These are phyloP conservation scores for Neria commutata DNA, from an alignment of 2,888 invertebrate species.

Conservation along the genomic window DNA sequence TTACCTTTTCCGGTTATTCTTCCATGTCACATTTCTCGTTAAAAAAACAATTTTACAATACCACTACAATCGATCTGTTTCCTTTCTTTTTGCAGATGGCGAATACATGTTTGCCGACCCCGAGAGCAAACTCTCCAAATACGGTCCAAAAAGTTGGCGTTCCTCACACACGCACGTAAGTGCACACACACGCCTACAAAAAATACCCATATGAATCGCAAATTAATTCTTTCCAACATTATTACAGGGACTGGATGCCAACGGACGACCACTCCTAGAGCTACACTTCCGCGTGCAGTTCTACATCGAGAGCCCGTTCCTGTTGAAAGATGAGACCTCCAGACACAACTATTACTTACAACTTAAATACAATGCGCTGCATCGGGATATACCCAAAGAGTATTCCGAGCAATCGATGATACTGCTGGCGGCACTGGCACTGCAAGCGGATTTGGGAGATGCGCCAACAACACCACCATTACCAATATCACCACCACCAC, in stretches of 20 bases:
- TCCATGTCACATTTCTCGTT: background rate
- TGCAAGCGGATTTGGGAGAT: conserved; percentile 93
- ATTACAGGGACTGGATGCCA: conserved; percentile 82
- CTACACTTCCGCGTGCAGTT: conserved; percentile 92
- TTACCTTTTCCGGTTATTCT: too few species aligned
- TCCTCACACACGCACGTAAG: conserved; percentile 90
- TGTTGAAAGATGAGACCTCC: conserved; percentile 89
- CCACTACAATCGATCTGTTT: background rate
- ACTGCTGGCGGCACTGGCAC: conserved; percentile 83
- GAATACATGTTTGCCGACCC: conserved; percentile 95
- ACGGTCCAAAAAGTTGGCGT: conserved; percentile 96
- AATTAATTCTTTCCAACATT: background rate
- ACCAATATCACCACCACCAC: conserved; percentile 33
- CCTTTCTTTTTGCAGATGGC: conserved; percentile 77
- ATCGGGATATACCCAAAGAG: conserved; percentile 68
- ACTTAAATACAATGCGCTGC: conserved; percentile 84
- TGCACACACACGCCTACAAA: conserved; percentile 36
- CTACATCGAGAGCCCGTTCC: conserved; percentile 89
- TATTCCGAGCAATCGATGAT: conserved; percentile 71
- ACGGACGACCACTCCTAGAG: conserved; percentile 86
- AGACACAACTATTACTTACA: conserved; percentile 95
- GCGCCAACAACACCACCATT: conserved; percentile 64
- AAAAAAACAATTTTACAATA: background rate
- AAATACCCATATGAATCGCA: background rate
- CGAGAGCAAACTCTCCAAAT: conserved; percentile 94